Evolutionary conservation across 2,888 invertebrate species (phyloP).

Genomic region (Deilephila porcellus): DNA sequence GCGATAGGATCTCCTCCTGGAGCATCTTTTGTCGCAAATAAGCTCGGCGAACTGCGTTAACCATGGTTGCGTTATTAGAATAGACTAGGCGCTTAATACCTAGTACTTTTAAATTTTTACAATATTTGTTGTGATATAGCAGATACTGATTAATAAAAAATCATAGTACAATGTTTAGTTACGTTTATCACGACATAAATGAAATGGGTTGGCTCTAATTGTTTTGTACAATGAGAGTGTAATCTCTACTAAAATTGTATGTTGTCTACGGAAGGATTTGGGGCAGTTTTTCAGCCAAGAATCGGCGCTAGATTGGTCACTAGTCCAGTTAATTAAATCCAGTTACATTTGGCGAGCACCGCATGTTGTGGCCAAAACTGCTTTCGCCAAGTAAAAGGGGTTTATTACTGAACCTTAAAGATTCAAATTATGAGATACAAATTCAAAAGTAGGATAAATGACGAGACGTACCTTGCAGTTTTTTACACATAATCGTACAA

Average conservation of each 20-base stretch:
- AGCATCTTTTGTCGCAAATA: too few species aligned
- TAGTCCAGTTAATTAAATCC: constrained; percentile 1
- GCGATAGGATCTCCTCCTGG: too few species aligned
- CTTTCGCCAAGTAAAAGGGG: neutral
- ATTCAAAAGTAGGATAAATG: neutral
- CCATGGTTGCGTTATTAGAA: too few species aligned
- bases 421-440: too few species aligned
- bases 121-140: too few species aligned
- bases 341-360: neutral
- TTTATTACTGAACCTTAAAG: neutral
- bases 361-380: constrained; percentile 6
- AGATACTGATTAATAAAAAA: too few species aligned
- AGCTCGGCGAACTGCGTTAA: too few species aligned
- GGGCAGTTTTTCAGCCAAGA: neutral
- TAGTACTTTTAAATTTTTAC: too few species aligned
- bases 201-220: too few species aligned
- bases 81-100: too few species aligned
- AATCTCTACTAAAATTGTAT: neutral
- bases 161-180: too few species aligned
- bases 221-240: neutral
- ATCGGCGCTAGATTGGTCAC: neutral
- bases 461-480: neutral
- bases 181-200: too few species aligned
- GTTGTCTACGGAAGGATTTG: neutral
- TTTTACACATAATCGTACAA: constrained; percentile 5